Evolutionary conservation across 1,140 invertebrate genomes (phyloP), one percentile per base, ranked within the genome.

Genomic region (Palaemon carinicauda): DNA sequence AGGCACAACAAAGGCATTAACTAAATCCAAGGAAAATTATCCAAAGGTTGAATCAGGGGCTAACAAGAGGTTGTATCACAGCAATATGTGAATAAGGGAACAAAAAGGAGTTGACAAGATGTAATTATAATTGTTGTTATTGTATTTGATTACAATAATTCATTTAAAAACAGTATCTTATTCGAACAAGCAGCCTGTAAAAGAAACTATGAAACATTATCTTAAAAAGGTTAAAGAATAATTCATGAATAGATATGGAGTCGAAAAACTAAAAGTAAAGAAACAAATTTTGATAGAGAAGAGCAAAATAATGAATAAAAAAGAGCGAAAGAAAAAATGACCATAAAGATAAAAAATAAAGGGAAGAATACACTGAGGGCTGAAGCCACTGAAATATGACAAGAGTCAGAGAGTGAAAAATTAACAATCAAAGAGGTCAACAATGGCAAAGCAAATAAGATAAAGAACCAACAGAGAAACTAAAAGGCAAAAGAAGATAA

Each of bases 221-320:
- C 3, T 14, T n/a, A 27, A 21, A 24, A n/a, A 27, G n/a, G 41
- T 15, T 7, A 53, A n/a, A 15, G 3, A 2, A 53, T 9, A 21
- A 53, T 2, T 1, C 17, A 78, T 33, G 14, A 27, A 51, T 17
- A 50, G 75, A 7, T 17, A n/a, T n/a, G 41, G 31, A 77, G 21
- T n/a, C n/a, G n/a, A 50, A 50, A 33, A 41, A 77, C 14, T 33
- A 17, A 77, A 19, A 77, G 33, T 29, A 77, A 41, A 77, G 29
- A 77, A 41, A 77, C 19, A 77, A 41, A 77, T n/a, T n/a, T n/a
- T n/a, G n/a, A n/a, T n/a, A n/a, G 74, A 77, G 27, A 77, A 41
- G 21, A 41, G 50, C 7, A 33, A 77, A 41, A 77, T 29, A 77
- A 41, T 2, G 74, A 77, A 41, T 50, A 41, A 77, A 41, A 77